These are phyloP conservation scores for Rhagologus leucostigma DNA, from an alignment of 2,113 vertebrate genomes.

Conservation along the genomic window DNA sequence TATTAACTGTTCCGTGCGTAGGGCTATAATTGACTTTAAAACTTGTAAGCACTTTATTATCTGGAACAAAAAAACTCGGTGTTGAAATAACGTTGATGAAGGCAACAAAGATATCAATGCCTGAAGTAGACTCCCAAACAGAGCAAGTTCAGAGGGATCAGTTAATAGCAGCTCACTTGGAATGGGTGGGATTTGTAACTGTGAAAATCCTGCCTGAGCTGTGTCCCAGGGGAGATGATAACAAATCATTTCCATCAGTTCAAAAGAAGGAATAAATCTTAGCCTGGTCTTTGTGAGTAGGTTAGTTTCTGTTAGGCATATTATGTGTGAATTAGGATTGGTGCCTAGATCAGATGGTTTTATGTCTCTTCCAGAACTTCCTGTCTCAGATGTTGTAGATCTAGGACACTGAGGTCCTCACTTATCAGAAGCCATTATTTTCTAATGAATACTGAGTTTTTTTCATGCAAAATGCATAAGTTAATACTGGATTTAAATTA, in stretches of 20 bases:
- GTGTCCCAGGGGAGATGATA: neutral
- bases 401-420: neutral
- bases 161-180: neutral
- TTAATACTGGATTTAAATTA: neutral
- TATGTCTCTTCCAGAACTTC: neutral
- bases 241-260: neutral
- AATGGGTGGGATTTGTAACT: neutral
- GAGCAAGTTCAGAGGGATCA: neutral
- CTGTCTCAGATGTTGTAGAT: neutral
- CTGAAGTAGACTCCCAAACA: neutral
- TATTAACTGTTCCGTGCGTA: neutral
- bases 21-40: constrained; percentile 7
- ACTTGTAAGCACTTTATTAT: constrained; percentile 6
- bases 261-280: neutral
- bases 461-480: neutral
- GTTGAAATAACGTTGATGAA: neutral
- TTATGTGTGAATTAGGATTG: neutral
- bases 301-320: neutral
- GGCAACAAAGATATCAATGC: neutral
- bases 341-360: neutral
- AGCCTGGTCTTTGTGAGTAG: neutral
- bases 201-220: neutral
- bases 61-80: neutral
- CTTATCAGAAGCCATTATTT: neutral
- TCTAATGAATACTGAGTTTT: neutral